These are phyloP conservation scores for Rhagoletis zephyria DNA, from an alignment of 1,140 invertebrate genomes.

Conservation along the genomic window DNA sequence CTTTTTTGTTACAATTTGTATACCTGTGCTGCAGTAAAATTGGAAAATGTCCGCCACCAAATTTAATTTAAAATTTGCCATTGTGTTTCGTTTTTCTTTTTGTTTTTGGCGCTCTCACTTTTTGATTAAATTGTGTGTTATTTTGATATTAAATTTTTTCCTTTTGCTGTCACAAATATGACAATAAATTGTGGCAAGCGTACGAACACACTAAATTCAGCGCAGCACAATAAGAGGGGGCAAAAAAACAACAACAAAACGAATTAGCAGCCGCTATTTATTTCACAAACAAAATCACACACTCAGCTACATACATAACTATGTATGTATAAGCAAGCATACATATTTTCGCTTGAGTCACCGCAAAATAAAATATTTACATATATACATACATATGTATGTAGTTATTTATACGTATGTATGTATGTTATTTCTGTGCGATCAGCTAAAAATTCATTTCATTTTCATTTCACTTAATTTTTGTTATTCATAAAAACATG, in stretches of 20 bases:
- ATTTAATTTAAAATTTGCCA: constrained; percentile 6
- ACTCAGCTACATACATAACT: background rate
- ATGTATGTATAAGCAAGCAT: background rate
- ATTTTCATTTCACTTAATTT: constrained; percentile 20
- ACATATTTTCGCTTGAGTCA: constrained; percentile 28
- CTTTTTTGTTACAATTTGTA: background rate
- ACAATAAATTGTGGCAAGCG: constrained; percentile 23
- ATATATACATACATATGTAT: background rate
- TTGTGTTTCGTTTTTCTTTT: background rate
- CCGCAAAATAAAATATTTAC: background rate
- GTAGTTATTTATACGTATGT: too few species aligned
- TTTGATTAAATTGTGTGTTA: constrained; percentile 4
- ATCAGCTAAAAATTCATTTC: background rate
- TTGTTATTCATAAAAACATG: too few species aligned
- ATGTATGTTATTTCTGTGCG: background rate
- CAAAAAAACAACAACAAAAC: background rate
- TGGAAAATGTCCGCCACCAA: background rate
- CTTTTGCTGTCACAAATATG: constrained; percentile 23
- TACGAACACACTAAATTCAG: background rate
- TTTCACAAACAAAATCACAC: background rate
- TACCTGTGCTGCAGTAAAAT: background rate
- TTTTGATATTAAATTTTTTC: background rate
- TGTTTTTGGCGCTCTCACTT: background rate
- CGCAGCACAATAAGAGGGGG: background rate
- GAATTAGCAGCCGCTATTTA: background rate